Percentiles rank a stretch among this genome's conserved stretches.
Conservation (phyloP, 1,140 invertebrate genomes). For the Thaumetopoea pityocampa region DNA sequence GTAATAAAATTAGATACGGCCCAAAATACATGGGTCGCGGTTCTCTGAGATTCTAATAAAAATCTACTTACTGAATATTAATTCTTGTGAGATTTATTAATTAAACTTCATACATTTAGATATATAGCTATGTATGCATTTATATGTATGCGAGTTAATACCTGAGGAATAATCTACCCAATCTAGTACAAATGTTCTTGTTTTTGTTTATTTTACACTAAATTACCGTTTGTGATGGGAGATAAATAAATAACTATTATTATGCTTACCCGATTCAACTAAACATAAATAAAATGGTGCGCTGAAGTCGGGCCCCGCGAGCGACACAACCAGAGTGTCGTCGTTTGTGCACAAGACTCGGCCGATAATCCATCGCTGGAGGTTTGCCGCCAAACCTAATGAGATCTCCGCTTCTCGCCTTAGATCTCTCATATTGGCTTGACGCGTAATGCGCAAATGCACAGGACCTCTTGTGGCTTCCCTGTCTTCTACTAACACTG, state of each 20-base stretch:
- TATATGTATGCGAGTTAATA: no score
- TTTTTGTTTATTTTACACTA: no score
- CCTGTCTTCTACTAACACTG: slow-evolving; percentile 62
- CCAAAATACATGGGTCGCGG: no score
- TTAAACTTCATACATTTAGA: no score
- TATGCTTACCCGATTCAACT: slow-evolving; percentile 47
- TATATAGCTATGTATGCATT: no score
- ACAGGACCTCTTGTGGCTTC: slow-evolving; percentile 54
- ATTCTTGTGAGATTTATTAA: no score
- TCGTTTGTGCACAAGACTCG: slow-evolving; percentile 47
- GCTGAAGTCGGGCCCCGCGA: slow-evolving; percentile 49
- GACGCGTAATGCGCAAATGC: slow-evolving; percentile 28
- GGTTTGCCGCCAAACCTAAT: slow-evolving; percentile 58
- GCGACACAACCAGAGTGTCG: slow-evolving; percentile 28
- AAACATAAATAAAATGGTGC: slow-evolving; percentile 63
- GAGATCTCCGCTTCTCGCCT: slow-evolving; percentile 36
- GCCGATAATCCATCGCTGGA: slow-evolving; percentile 66
- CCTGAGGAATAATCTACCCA: no score
- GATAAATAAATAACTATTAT: background rate
- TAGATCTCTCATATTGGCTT: slow-evolving; percentile 41
- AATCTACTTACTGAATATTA: no score
- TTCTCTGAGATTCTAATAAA: no score
- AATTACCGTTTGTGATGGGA: no score
- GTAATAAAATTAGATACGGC: no score
- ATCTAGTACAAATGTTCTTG: no score